Base-by-base conservation (phyloP, 2,797 vertebrate genomes). In the Gila robusta region DNA sequence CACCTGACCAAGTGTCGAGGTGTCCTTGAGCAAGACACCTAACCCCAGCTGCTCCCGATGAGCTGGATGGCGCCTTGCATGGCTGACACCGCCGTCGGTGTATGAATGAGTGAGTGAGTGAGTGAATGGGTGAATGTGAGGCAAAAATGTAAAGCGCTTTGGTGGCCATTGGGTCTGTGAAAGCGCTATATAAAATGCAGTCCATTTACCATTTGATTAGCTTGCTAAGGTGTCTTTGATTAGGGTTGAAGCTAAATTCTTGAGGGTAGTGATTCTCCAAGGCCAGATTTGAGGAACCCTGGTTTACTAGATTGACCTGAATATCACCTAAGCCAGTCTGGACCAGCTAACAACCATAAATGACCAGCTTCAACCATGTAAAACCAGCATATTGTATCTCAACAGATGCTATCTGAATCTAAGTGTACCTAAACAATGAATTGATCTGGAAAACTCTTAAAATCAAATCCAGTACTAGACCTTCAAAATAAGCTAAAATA, bases 271-370 rank as follows among this genome's bases (percentile, higher is more conserved):
- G n/a, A 6, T n/a, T 11, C 59, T 64, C 11, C 62, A 64, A 26
- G 9, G 67, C 67, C 49, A 35, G 17, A 32, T 72, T 26, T 44
- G 39, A 72, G 39, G 3, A 26, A 76, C 47, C 26, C 7, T 21
- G 35, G 41, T 21, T 14, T 49, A 19, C 32, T n/a, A 54, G 5
- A 35, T 39, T 69, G 44, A 41, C 28, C 49, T 77, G 21, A 41
- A 14, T 64, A 84, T 67, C 47, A 79, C 52, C n/a, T 69, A 54
- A 78, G 41, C n/a, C n/a, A 41, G 5, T 12, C 4, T 8, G 44
- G 62, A 84, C 17, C 47, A 69, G 49, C n/a, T 54, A 70, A 84
- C 4, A 26, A n/a, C 26, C 47, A 82, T 11, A 82, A 82, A 39
- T n/a, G 8, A 71, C 49, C n/a, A 62, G 8, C 3, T 62, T 62